Evolutionary conservation across 2,888 invertebrate species (phyloP), one percentile per base, ranked within the genome.

Genomic region (Drosophila fulvimacula): DNA sequence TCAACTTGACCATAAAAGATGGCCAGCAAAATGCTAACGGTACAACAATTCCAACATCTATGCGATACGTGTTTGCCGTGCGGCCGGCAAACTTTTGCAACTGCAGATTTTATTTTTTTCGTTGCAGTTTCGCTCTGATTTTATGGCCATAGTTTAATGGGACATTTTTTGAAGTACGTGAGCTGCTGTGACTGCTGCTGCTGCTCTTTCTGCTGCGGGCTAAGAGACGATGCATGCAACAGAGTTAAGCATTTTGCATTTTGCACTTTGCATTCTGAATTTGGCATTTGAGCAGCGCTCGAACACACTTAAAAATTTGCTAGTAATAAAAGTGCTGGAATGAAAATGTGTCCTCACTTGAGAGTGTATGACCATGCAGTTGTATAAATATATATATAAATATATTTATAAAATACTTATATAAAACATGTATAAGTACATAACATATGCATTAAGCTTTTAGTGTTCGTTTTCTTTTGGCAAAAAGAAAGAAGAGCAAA

Each of bases 31-130:
- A 53, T 56, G 21, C 39, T 38, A 39, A 19, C 30, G 38, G 44
- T 24, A 24, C 17, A 48, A 81, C 81, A 77, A 56, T 58, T 53
- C 46, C 67, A 64, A 53, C 81, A 74, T 62, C 64, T 72, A 75
- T 87, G 79, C 64, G 73, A 65, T 69, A 84, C 85, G 82, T 84
- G 88, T 82, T 81, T 60, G 72, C 72, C 81, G 61, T 69, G 67
- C 49, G 69, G 55, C 60, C 48, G 13, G 48, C 44, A 57, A 34
- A 30, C 17, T 57, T 73, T n/a, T 38, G 49, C 46, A 48, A 48
- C 38, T 56, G 34, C 19, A 65, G 55, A 68, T 51, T 56, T 48
- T 61, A 0, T 48, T 42, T 21, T 24, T 4, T 44, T 41, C 19
- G 15, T n/a, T 46, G 38, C 61, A 53, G 58, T 57, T 63, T 65